Conservation (phyloP, 2,113 vertebrate species). For the Peromyscus maniculatus region DNA sequence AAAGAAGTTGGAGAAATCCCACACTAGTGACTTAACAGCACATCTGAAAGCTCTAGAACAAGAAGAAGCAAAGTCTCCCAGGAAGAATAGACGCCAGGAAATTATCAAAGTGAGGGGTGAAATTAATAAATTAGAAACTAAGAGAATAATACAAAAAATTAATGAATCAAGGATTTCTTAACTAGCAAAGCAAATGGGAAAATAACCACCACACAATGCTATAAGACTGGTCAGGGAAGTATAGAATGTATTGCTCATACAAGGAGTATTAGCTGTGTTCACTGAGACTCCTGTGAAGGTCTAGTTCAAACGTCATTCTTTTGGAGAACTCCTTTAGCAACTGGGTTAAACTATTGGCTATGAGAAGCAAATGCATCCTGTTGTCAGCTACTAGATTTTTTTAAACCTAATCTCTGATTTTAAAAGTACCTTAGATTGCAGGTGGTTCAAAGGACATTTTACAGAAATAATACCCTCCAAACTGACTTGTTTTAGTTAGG, state of each 20-base stretch:
- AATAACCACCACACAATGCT: not conserved
- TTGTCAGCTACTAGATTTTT: not conserved
- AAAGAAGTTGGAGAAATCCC: no score
- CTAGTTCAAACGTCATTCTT: conserved; percentile 26
- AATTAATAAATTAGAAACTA: no score
- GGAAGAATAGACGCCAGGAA: no score
- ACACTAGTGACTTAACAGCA: no score
- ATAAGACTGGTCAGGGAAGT: not conserved
- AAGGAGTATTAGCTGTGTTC: conserved; percentile 9
- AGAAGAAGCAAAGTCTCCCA: no score
- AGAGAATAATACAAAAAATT: no score
- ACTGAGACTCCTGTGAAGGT: not conserved
- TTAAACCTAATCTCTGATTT: not conserved
- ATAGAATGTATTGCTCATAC: not conserved
- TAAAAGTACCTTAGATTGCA: not conserved
- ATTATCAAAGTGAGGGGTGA: no score
- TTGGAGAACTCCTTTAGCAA: not conserved
- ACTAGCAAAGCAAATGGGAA: not conserved
- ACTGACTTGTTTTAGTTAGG: not conserved
- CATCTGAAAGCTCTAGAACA: no score
- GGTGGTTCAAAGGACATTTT: not conserved
- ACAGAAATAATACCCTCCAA: not conserved
- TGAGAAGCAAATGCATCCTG: not conserved
- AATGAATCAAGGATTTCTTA: not conserved
- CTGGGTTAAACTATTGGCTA: not conserved